A percentile compares a stretch with the other conserved stretches of the same genome.
These are phyloP conservation scores for Cheilosia variabilis DNA, from an alignment of 2,888 invertebrate genomes.

Conservation along the genomic window DNA sequence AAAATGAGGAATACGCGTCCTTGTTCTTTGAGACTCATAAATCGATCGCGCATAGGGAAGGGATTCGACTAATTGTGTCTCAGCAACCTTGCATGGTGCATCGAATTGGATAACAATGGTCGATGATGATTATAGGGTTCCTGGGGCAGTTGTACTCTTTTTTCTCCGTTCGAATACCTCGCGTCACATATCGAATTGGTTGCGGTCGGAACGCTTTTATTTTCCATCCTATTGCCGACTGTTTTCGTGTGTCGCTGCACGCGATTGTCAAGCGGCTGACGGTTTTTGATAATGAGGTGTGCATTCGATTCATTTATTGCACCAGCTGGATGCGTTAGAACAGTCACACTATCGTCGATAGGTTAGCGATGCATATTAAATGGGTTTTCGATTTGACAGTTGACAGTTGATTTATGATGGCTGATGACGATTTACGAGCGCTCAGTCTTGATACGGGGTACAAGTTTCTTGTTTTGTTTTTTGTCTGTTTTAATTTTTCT, in stretches of 20 bases:
- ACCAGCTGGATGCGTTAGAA: slow-evolving; percentile 71
- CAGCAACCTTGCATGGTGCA: slow-evolving; percentile 27
- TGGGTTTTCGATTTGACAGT: slow-evolving; percentile 74
- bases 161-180: slow-evolving; percentile 17
- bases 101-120: slow-evolving; percentile 58
- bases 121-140: slow-evolving; percentile 54
- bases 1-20: slow-evolving; percentile 1
- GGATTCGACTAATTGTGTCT: slow-evolving; percentile 58
- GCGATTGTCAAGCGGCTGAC: slow-evolving; percentile 65
- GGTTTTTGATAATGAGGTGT: slow-evolving; percentile 71
- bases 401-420: slow-evolving; percentile 72
- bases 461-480: slow-evolving; percentile 30
- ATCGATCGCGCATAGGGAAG: slow-evolving; percentile 39
- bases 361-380: slow-evolving; percentile 73
- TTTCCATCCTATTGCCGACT: slow-evolving; percentile 21
- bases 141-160: background rate
- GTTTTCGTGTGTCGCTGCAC: slow-evolving; percentile 60
- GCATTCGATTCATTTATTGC: slow-evolving; percentile 74
- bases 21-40: slow-evolving; percentile 31
- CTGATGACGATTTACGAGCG: slow-evolving; percentile 70
- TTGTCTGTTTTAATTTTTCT: slow-evolving; percentile 4
- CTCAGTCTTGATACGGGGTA: slow-evolving; percentile 48
- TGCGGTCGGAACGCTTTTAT: slow-evolving; percentile 66
- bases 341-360: slow-evolving; percentile 70
- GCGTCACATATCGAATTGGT: slow-evolving; percentile 66